Base-by-base conservation (phyloP, 92 coral and sea anemone species). In the Epizoanthus fatuus region DNA sequence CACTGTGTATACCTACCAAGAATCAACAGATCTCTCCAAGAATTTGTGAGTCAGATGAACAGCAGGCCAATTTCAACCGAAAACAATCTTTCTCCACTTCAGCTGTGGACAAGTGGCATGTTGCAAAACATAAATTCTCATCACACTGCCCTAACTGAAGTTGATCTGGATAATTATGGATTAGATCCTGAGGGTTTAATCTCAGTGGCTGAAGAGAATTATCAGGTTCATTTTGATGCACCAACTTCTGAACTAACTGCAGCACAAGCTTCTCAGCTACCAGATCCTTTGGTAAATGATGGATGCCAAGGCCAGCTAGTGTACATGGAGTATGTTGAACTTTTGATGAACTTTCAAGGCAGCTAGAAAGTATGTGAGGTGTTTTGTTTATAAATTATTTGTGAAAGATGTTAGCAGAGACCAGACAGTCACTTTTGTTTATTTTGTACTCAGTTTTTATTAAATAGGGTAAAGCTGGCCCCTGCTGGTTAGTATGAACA, bases 1-100 rank as follows among this genome's bases (percentile, higher is more conserved):
- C 96, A 93, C 69, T 87, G 83, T 69, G 87, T 87, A 0, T 93
- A 81, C 55, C 63, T 82, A 22, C 93, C 95, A 35, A 89, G 93
- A 79, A 89, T 92, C 47, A 89, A 89, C 78, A 87, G 82, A 67
- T 91, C 90, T 17, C 84, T 90, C 57, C 76, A 90, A 65, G 94
- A 89, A 76, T 76, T 76, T 83, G 64, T 83, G 14, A 79, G 29
- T 64, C 89, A 64, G 51, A 83, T 89, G 80, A 89, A 89, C 69
- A 54, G 68, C 57, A 76, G 88, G 79, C 86, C 89, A 63, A 72
- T 89, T 19, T 83, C 74, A 32, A 84, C 92, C 53, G 89, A 89
- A 70, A 32, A 69, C 29, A 89, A 89, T 65, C 54, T 17, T 16
- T 83, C 89, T 53, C 92, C 92, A 40, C 51, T 64, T 52, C 85